A percentile compares a stretch with the other conserved stretches of the same genome.
These are phyloP conservation scores for Gila orcuttii DNA, from an alignment of 2,113 vertebrate genomes.

Conservation along the genomic window DNA sequence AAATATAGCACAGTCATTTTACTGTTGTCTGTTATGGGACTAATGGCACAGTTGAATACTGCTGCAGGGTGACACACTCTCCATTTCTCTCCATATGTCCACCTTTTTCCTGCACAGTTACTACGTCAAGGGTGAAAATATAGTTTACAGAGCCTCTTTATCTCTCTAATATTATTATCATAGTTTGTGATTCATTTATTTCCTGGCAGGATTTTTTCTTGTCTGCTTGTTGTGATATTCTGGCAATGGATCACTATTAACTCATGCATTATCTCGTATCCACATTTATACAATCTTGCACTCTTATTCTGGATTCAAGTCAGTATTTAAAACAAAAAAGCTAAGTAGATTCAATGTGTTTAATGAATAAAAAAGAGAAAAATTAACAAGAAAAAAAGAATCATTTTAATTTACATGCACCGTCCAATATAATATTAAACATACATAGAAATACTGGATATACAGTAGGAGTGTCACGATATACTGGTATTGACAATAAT, in stretches of 20 bases:
- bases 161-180: slow-evolving; percentile 4
- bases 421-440: too few species aligned
- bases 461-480: too few species aligned
- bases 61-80: slow-evolving; percentile 32
- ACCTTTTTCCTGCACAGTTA: slow-evolving; percentile 1
- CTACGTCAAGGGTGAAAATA: slow-evolving; percentile 10
- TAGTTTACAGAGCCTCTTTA: slow-evolving; percentile 21
- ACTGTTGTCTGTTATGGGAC: slow-evolving; percentile 7
- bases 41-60: slow-evolving; percentile 27
- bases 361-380: too few species aligned
- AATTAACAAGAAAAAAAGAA: too few species aligned
- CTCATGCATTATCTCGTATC: not conserved
- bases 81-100: slow-evolving; percentile 36
- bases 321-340: not conserved
- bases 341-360: too few species aligned
- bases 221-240: slow-evolving; percentile 10
- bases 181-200: slow-evolving; percentile 19
- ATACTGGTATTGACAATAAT: too few species aligned
- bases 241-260: not conserved
- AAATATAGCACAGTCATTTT: slow-evolving; percentile 31
- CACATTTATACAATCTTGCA: not conserved
- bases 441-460: too few species aligned
- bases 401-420: too few species aligned
- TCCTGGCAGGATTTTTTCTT: not conserved
- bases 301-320: not conserved